Evolutionary conservation across 2,113 vertebrate species (phyloP), one percentile per base, ranked within the genome.

Genomic region (Narcine bancroftii): DNA sequence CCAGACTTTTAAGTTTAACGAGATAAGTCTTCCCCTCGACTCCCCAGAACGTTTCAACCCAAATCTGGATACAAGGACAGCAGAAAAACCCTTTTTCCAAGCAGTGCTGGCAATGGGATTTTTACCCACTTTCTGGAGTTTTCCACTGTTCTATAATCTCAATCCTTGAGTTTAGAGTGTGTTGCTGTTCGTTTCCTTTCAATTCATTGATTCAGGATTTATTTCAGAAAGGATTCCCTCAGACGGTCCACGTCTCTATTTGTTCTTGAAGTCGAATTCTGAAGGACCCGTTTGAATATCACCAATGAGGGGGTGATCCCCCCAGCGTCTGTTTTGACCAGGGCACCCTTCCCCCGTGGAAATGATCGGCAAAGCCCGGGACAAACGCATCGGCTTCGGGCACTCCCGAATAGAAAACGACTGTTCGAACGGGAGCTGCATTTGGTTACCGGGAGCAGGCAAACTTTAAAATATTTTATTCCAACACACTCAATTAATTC

Each of bases 131-230:
- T 45, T 29, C n/a, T 81, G 50, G 77, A 81, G 50, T 87, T 36
- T 85, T 60, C 81, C 36, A 36, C 19, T 60, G 53, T 60, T 33
- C n/a, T 83, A n/a, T 53, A 50, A 87, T 36, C 81, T 15, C 45
- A 13, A 36, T 60, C 36, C 81, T 85, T n/a, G 1, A 87, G 87
- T 42, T 29, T 66, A 29, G 26, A 19, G 36, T 7, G 24, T 42
- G 85, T 66, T 60, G 85, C 92, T 85, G 94, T 47, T 92, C 92
- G 94, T 93, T 93, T 92, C 36, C 93, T 94, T 92, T 93, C 94
- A 93, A 94, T 92, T 94, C 93, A 95, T 94, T 93, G 89, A 93
- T 93, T 91, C 92, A 93, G 93, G 94, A 92, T 93, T 93, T 93
- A 92, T 0, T 0, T 72, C 93, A 89, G 92, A 92, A 69, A 92